Evolutionary conservation across 1,140 invertebrate species (phyloP), one percentile per base, ranked within the genome.

Genomic region (Ericerus pela): DNA sequence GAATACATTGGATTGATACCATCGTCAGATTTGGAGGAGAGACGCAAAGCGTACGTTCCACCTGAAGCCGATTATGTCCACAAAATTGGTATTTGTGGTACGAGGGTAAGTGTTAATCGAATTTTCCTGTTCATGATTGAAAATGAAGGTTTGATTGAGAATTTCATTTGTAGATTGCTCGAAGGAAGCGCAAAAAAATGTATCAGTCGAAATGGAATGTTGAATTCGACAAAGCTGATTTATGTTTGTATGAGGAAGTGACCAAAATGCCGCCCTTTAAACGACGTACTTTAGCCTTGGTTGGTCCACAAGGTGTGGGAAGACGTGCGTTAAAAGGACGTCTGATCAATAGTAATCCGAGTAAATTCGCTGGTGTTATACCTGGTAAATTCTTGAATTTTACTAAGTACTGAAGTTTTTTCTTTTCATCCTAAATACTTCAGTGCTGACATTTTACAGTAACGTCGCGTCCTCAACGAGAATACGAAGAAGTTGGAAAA

Each of bases 31-130:
- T 69, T 98, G 29, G 94, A 99, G 72, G 95, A 99, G 69, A 76
- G 92, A 55, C 76, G 95, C 61, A 95, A 96, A 70, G 93, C 94
- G 0, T 97, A 92, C 72, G 93, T 97, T 0, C 80, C 85, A 36
- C 91, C 91, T 1, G 92, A 96, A 69, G 89, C 88, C 24, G 92
- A 98, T 73, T 95, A 92, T 72, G 87, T 90, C 16, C 88, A 91
- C 68, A 91, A 89, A 71, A 90, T 91, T 64, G 83, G 87, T 60
- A 88, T 89, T 65, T 89, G 85, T 68, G 84, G 84, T 52, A 85
- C 84, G n/a, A 74, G 82, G 68, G 79, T 81, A 65, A 69, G 70
- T 66, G 55, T 53, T 20, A 51, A 27, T 56, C 28, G 22, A n/a
- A n/a, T n/a, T n/a, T n/a, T n/a, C n/a, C n/a, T n/a, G n/a, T n/a